Evolutionary conservation across 1,140 invertebrate genomes (phyloP), one percentile per base, ranked within the genome.

Genomic region (Caerostris darwini): DNA sequence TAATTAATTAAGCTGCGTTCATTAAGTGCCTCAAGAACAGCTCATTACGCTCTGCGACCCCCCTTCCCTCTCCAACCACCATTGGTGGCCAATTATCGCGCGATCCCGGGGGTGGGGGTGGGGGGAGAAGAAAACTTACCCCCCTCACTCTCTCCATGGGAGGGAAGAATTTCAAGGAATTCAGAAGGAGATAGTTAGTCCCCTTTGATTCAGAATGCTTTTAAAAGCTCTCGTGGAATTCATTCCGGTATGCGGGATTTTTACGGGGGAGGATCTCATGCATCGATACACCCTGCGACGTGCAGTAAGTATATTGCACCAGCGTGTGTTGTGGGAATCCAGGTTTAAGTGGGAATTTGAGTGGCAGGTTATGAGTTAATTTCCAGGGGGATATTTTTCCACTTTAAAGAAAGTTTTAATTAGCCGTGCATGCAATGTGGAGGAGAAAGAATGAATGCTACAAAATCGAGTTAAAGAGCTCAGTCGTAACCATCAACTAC

Each of bases 1-100:
- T 89, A 89, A 89, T 89, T 89, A 89, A 89, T 89, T 89, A 89
- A 89, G 87, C 87, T 14, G 34, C 87, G 58, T 89, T 89, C 87
- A 89, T 89, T 89, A 89, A 89, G 61, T 89, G 87, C 61, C 64
- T 61, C 50, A 69, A 89, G 87, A 89, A 69, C 61, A 89, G 61
- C 87, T 89, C 87, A 89, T 89, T 89, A 89, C 87, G 59, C n/a
- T 3, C 50, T 14, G 14, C 8, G 61, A 53, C 17, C 64, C 64
- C 87, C 64, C 50, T 64, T 50, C 61, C n/a, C n/a, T n/a, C n/a
- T n/a, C n/a, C n/a, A n/a, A n/a, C n/a, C n/a, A n/a, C 7, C 14
- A 54, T 54, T 69, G 87, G 64, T 69, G 61, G 87, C 61, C 61
- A 69, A 89, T 67, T 67, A 67, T 50, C 59, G 69, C 54, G 14